Evolutionary conservation across 2,888 invertebrate species (phyloP), one percentile per base, ranked within the genome.

Genomic region (Habroteleia sp.): DNA sequence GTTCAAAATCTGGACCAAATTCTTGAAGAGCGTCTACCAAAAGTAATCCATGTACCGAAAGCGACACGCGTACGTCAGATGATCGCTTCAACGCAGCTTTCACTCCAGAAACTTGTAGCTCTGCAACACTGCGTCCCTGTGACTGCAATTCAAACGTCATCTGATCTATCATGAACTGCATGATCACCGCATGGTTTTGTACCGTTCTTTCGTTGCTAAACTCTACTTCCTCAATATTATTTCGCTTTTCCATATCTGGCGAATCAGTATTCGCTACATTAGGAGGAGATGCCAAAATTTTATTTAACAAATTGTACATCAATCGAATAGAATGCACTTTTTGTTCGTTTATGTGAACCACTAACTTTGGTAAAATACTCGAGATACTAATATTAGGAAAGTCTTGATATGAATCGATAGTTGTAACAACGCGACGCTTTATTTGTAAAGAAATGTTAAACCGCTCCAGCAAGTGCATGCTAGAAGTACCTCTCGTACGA

Each of bases 11-110:
- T 0, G 95, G 94, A 0, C 98, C 98, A 89, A 96, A 97, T 8
- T 96, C 96, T 89, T 98, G 98, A 87, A 98, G 91, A 44, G 98
- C 98, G 90, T 98, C 98, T 1, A 97, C 98, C 56, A 98, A 89
- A 62, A 98, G 91, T 79, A 98, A 91, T 82, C 97, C 96, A 89
- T 97, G 97, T 42, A 98, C 97, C 6, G 96, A 96, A 72, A 98
- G 92, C 1, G 94, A 93, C 31, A 97, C 90, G 79, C 93, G 93
- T 2, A 93, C 91, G 86, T 96, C 95, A 10, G 91, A 91, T 0
- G 94, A 92, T 29, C 95, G 91, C 85, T 94, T 94, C 76, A 94
- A 90, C 3, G 94, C 93, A 25, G 94, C 93, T 82, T 93, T 92
- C 31, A 97, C 97, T 16, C 97, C 97, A 65, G 95, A 93, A 20